Base-by-base conservation (phyloP, 2,888 invertebrate genomes). In the Drosophila colorata region DNA sequence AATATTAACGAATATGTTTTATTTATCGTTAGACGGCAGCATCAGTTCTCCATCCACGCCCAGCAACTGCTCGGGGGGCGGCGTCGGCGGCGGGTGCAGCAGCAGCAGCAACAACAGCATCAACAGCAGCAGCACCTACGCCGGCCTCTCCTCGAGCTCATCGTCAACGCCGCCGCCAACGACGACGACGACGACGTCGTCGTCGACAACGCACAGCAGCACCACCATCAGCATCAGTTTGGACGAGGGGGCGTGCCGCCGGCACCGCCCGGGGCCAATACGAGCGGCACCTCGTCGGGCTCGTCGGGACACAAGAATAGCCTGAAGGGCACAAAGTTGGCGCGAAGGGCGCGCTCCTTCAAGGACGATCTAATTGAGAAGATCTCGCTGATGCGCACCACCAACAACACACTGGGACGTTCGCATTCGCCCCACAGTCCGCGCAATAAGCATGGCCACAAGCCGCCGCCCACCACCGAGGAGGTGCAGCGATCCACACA, bases 361-460 rank as follows among this genome's bases (percentile, higher is more conserved):
- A 98, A 97, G 93, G 97, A 97, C 94, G 97, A 97, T 93, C 95
- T 98, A 90, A 94, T 97, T 91, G 97, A 97, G 92, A 97, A 97
- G 93, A 95, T 97, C 92, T 96, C 96, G 80, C 96, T 97, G 93
- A 97, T 97, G 95, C 95, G 97, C 81, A 96, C 97, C 77, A 97
- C 97, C 55, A 93, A 92, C 53, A 94, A 93, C 82, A 93, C 90
- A 38, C 86, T 87, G 85, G 94, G 93, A 52, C 90, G 95, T 90
- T 94, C 95, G 69, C 94, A 95, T 90, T 95, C 95, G 80, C 95
- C 95, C 69, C 94, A 94, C 89, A 94, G 94, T 92, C 94, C 94
- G 84, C 93, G 94, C 77, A 93, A 93, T 92, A 94, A 92, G 92
- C 92, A 91, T 93, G 89, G 73, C 8, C 89, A 91, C 89, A 90